These are phyloP conservation scores for Prionace glauca DNA, from an alignment of 2,797 vertebrate genomes.

Conservation along the genomic window DNA sequence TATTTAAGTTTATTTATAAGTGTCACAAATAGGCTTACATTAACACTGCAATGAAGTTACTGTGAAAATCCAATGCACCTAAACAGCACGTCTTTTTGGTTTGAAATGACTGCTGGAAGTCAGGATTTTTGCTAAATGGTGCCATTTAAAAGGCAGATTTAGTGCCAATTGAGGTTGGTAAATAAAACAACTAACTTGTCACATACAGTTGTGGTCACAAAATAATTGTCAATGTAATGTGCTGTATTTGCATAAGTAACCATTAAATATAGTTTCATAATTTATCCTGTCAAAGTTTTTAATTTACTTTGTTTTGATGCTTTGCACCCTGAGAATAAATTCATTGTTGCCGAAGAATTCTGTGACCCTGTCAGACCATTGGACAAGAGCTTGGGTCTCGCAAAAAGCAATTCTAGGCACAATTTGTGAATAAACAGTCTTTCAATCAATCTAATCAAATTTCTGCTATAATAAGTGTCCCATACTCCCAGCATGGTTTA, in stretches of 20 bases:
- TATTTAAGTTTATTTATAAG: not conserved
- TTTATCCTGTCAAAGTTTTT: not conserved
- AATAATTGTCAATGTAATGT: not conserved
- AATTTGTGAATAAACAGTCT: not conserved
- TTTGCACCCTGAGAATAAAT: not conserved
- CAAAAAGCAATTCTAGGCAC: not conserved
- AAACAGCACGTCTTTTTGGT: no score
- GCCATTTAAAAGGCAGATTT: not conserved
- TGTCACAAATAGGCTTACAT: no score
- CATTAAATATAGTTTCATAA: not conserved
- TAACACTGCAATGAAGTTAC: no score
- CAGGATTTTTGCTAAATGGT: not conserved
- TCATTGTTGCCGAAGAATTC: not conserved
- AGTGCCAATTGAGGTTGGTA: not conserved
- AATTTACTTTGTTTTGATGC: not conserved
- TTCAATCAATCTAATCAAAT: not conserved
- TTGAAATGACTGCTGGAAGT: not conserved
- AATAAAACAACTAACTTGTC: not conserved
- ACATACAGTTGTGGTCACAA: not conserved
- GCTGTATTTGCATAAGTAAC: not conserved
- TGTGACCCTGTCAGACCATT: not conserved
- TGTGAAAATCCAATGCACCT: no score
- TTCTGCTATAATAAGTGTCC: not conserved
- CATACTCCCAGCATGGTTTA: not conserved
- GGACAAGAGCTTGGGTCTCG: not conserved